phyloP scores from a whole-genome alignment of 2,113 vertebrate species.

The Crotalus horridus region DNA sequence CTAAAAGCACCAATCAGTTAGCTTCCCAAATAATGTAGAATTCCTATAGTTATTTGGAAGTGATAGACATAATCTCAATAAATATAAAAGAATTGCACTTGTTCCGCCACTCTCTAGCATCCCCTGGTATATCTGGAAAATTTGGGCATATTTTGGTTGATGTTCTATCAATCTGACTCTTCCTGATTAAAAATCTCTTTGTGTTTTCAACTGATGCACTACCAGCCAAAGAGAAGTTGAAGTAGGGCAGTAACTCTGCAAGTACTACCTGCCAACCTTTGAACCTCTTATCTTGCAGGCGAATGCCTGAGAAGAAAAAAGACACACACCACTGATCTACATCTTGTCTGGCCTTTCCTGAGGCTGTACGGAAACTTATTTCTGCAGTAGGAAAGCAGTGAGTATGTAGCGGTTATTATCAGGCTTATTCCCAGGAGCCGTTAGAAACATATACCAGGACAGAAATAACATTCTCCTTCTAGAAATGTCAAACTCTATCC shows the following conservation, averaged over 20 bases:
- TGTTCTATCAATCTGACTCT: not conserved
- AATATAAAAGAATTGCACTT: not conserved
- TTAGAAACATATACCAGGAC: not conserved
- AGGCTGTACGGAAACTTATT: not conserved
- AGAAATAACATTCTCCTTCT: not conserved
- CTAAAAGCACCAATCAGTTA: not conserved
- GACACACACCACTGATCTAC: too few relatives aligned
- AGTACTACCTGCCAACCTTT: not conserved
- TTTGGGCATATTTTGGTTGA: not conserved
- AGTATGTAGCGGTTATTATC: too few relatives aligned
- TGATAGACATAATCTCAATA: not conserved
- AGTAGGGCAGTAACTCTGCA: too few relatives aligned
- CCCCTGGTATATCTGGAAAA: not conserved
- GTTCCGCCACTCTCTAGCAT: not conserved
- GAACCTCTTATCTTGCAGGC: not conserved
- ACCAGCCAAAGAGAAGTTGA: not conserved
- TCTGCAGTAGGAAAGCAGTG: not conserved
- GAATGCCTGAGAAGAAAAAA: not conserved
- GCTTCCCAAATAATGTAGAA: not conserved
- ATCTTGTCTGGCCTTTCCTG: not conserved
- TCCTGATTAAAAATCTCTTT: not conserved
- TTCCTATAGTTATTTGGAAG: not conserved
- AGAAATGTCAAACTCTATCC: not conserved
- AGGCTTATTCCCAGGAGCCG: not conserved
- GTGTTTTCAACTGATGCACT: not conserved